Evolutionary conservation across 2,888 invertebrate species (phyloP), one percentile per base, ranked within the genome.

Genomic region (Glaucopsyche alexis): DNA sequence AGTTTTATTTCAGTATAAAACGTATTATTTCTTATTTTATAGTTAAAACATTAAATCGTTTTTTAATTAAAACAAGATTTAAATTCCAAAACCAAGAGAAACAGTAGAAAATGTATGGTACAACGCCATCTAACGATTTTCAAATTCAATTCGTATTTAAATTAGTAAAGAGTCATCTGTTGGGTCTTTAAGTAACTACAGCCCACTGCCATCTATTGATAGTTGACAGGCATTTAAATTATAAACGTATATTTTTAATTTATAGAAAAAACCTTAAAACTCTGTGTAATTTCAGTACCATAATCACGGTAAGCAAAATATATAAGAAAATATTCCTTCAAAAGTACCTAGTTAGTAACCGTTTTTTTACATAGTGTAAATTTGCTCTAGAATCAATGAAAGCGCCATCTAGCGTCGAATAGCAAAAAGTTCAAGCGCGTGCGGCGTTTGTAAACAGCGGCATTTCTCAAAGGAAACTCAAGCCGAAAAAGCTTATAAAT

Each of bases 401-500:
- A 60, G 6, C 60, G 60, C 60, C 60, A 60, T 60, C 60, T 60
- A 29, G 6, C 13, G 60, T 60, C 38, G 60, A 60, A 60, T 38
- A 60, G 60, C 29, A 13, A 38, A 0, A 6, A 7, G 13, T 7
- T 29, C 60, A 60, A 60, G 29, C 7, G 6, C 14, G 29, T 13
- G 60, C 7, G 1, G 29, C 13, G 47, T 11, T 47, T 4, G 1
- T 0, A 47, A 7, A 47, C 3, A 14, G 60, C 60, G 60, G 60
- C 60, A 29, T 60, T 60, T 13, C 13, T 60, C 60, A 60, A 60
- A 60, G 29, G 60, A 13, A 19, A 55, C 29, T 7, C 19, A 60
- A 13, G 60, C 60, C 60, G 29, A 60, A 19, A 38, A 1, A 13
- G 11, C 1, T 13, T n/a, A n/a, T n/a, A n/a, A n/a, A n/a, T n/a